Percentiles rank a stretch among this genome's conserved stretches.
These are phyloP conservation scores for Leptogaster cylindrica DNA, from an alignment of 2,888 invertebrate genomes.

Conservation along the genomic window DNA sequence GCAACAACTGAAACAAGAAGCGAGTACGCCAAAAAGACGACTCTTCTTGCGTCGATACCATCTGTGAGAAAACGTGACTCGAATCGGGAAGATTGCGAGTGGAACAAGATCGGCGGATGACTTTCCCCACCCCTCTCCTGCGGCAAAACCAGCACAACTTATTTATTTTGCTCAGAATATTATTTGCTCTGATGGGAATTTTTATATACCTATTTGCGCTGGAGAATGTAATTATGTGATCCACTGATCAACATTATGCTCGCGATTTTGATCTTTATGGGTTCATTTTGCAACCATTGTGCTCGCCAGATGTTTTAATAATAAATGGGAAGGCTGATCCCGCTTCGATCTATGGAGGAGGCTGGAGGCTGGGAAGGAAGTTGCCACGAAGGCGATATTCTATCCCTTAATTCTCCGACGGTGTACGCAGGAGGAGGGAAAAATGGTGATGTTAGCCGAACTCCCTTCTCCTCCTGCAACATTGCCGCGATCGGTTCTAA, in stretches of 20 bases:
- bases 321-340: slow-evolving; percentile 28
- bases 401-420: not conserved
- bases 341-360: not conserved
- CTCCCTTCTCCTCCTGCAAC: not conserved
- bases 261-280: slow-evolving; percentile 41
- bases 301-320: slow-evolving; percentile 42
- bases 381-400: not conserved
- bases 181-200: slow-evolving; percentile 40
- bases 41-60: slow-evolving; percentile 36
- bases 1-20: not conserved
- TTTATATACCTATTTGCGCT: slow-evolving; percentile 25
- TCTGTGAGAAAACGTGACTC: slow-evolving; percentile 45
- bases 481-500: not conserved
- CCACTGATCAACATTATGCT: slow-evolving; percentile 40
- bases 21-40: not conserved
- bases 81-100: slow-evolving; percentile 39
- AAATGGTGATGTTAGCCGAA: slow-evolving; percentile 13
- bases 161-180: slow-evolving; percentile 19
- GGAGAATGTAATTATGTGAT: slow-evolving; percentile 41
- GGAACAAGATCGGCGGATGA: slow-evolving; percentile 25
- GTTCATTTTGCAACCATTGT: slow-evolving; percentile 43
- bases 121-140: not conserved
- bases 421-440: slow-evolving; percentile 2
- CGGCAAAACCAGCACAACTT: not conserved
- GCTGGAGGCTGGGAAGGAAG: slow-evolving; percentile 2